Percentiles rank a stretch among this genome's conserved stretches.
Evolutionary conservation across 2,888 invertebrate genomes (phyloP).

Genomic region (Agrotis ipsilon): DNA sequence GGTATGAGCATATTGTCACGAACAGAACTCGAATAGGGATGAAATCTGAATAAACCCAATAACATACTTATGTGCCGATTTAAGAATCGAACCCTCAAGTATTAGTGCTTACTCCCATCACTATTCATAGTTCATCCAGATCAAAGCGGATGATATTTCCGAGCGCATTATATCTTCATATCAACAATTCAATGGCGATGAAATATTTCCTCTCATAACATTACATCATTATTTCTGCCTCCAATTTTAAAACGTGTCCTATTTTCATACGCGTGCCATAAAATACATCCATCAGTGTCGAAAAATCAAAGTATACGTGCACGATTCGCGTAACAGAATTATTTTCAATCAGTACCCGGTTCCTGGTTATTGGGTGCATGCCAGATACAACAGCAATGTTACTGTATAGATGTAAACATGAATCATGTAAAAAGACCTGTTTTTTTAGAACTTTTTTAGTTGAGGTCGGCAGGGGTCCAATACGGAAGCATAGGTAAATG

Average conservation of each 20-base stretch:
- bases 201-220: neutral
- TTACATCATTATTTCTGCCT: constrained; percentile 1
- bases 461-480: constrained; percentile 1
- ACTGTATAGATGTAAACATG: constrained; percentile 30
- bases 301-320: constrained; percentile 34
- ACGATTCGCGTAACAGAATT: constrained; percentile 55
- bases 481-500: neutral
- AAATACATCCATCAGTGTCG: constrained; percentile 51
- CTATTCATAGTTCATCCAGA: neutral
- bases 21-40: too few relatives aligned
- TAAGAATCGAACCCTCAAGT: neutral
- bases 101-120: too few relatives aligned
- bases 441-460: neutral
- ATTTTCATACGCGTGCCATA: constrained; percentile 32
- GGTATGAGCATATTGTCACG: too few relatives aligned
- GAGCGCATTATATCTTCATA: neutral
- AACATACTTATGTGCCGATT: neutral
- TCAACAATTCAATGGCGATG: neutral
- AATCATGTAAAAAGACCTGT: constrained; percentile 26
- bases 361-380: constrained; percentile 56
- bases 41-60: too few relatives aligned
- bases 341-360: constrained; percentile 60
- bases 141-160: constrained; percentile 11
- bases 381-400: constrained; percentile 46
- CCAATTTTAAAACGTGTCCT: constrained; percentile 24